phyloP scores from a whole-genome alignment of 2,797 vertebrate species.

The Phalanger gymnotis region DNA sequence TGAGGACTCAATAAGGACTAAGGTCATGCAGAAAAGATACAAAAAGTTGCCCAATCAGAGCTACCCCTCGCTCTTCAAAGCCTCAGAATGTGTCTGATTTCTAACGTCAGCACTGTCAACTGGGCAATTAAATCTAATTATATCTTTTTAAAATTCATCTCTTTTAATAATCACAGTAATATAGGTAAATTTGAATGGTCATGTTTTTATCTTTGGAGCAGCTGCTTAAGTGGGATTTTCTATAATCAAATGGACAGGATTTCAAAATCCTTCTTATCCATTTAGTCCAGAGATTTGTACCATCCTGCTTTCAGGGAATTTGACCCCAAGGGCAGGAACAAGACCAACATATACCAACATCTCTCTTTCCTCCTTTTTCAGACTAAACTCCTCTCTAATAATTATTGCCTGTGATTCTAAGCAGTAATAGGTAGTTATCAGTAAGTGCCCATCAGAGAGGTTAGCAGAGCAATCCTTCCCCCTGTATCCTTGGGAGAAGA shows the following conservation, averaged over 20 bases:
- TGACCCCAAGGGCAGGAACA: neutral
- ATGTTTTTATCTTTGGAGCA: neutral
- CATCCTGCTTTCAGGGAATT: neutral
- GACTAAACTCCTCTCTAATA: slow-evolving; percentile 47
- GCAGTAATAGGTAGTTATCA: slow-evolving; percentile 50
- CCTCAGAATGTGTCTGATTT: neutral
- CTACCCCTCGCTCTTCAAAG: neutral
- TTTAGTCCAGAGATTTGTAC: neutral
- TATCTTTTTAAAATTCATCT: neutral
- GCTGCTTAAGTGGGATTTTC: slow-evolving; percentile 22
- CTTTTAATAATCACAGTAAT: slow-evolving; percentile 8
- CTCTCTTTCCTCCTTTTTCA: slow-evolving; percentile 52
- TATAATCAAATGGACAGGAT: neutral
- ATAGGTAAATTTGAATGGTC: slow-evolving; percentile 37
- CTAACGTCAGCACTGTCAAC: neutral
- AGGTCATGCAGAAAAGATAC: neutral
- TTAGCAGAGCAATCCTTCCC: slow-evolving; percentile 44
- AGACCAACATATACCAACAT: neutral
- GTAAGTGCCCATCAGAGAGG: slow-evolving; percentile 46
- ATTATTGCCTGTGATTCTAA: slow-evolving; percentile 62
- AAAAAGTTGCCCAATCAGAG: neutral
- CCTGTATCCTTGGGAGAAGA: neutral
- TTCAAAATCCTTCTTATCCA: slow-evolving; percentile 7
- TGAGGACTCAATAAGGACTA: neutral
- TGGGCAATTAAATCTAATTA: neutral